Percentiles rank a stretch among this genome's conserved stretches.
phyloP scores from a whole-genome alignment of 1,140 invertebrate genomes.

The Drosophila albomicans region DNA sequence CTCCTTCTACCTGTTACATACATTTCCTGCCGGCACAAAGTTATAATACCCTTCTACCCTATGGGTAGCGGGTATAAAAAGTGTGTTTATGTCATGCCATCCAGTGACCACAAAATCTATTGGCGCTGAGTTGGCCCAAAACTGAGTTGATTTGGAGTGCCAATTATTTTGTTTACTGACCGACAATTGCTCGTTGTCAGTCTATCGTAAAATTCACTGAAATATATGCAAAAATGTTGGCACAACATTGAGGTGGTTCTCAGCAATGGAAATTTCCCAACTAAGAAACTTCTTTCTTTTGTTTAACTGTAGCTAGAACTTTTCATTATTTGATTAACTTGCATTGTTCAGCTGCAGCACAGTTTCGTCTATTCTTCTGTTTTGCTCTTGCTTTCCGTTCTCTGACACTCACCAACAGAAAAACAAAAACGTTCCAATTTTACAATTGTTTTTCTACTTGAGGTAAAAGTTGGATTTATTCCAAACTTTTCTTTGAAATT shows the following conservation, averaged over 20 bases:
- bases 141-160: conserved; percentile 62
- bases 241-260: conserved; percentile 44
- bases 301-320: conserved; percentile 60
- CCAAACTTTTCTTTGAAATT: conserved; percentile 51
- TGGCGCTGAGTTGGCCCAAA: conserved; percentile 24
- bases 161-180: conserved; percentile 71
- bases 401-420: conserved; percentile 43
- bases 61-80: no score
- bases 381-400: conserved; percentile 13
- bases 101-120: conserved; percentile 51
- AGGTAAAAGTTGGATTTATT: conserved; percentile 78
- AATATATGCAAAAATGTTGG: conserved; percentile 80
- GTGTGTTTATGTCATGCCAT: conserved; percentile 61
- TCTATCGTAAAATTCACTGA: conserved; percentile 80
- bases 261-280: conserved; percentile 3
- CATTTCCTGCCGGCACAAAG: no score
- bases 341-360: conserved; percentile 74
- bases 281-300: conserved; percentile 79
- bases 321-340: conserved; percentile 83
- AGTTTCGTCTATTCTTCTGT: conserved; percentile 8
- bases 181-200: conserved; percentile 29
- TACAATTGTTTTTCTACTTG: conserved; percentile 58
- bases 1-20: no score
- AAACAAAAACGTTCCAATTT: conserved; percentile 52
- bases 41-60: no score